Conservation (phyloP, 2,888 invertebrate species). For the Cataglyphis livida region DNA sequence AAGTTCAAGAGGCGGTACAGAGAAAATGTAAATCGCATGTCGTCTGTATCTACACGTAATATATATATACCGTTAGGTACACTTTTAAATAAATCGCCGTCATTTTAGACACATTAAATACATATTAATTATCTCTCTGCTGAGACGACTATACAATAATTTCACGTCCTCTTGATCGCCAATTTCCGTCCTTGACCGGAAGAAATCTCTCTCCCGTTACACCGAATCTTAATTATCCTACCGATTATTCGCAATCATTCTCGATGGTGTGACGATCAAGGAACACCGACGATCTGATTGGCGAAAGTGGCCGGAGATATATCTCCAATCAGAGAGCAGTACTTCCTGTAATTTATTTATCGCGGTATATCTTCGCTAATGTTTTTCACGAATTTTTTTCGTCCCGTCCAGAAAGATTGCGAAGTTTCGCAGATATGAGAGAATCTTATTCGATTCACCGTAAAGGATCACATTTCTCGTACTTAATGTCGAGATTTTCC, state of each 20-base stretch:
- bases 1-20: slow-evolving; percentile 57
- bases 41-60: not conserved
- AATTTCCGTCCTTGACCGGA: not conserved
- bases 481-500: not conserved
- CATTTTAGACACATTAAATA: slow-evolving; percentile 42
- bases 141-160: slow-evolving; percentile 32
- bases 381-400: slow-evolving; percentile 17
- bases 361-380: not conserved
- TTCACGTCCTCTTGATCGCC: not conserved
- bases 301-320: slow-evolving; percentile 91
- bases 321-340: slow-evolving; percentile 89
- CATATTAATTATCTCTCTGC: slow-evolving; percentile 32
- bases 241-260: slow-evolving; percentile 49
- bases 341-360: slow-evolving; percentile 8
- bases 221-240: slow-evolving; percentile 45
- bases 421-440: slow-evolving; percentile 14
- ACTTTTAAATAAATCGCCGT: slow-evolving; percentile 21
- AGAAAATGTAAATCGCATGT: slow-evolving; percentile 42
- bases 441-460: slow-evolving; percentile 38
- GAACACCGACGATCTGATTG: slow-evolving; percentile 86
- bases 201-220: slow-evolving; percentile 31
- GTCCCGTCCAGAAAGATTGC: slow-evolving; percentile 44
- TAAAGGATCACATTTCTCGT: not conserved
- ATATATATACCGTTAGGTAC: not conserved
- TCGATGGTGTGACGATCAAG: slow-evolving; percentile 35